Evolutionary conservation across 2,888 invertebrate genomes (phyloP), one percentile per base, ranked within the genome.

Genomic region (Spicauda simplicius): DNA sequence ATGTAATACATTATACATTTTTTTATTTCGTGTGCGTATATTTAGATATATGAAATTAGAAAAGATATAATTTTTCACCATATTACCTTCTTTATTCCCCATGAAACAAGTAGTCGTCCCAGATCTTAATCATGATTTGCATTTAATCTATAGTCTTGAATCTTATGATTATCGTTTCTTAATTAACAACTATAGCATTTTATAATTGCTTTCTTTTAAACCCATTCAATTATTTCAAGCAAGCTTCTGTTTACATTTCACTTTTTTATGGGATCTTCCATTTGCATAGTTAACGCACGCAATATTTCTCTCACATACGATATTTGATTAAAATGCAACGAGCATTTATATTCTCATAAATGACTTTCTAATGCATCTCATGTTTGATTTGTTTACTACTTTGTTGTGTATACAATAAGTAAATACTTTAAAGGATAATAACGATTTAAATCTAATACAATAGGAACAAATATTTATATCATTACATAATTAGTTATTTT

Each of bases 301-400:
- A 48, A 48, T 16, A 16, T 8, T 14, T 48, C 16, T 48, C n/a
- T 48, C 48, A 48, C 48, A 48, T 48, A 48, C 7, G 16, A 48
- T 48, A 48, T 48, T 48, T n/a, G 14, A 53, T 61, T 33, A 33
- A 18, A 52, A 62, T 53, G 62, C 62, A 62, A 54, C 53, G n/a
- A 18, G 62, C 54, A 53, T 62, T 54, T 19, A 53, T 54, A 45
- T 62, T 62, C 62, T 20, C n/a, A 45, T 54, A 55, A 41, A 62
- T 41, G 41, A 41, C 20, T 16, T 53, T 48, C 48, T 48, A 48
- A 48, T 48, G 33, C 41, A 52, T 62, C 54, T 62, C 54, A 62
- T 54, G 54, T 62, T 50, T 60, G 10, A 58, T 41, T 37, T 48
- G 59, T 48, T 19, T 48, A 41, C 19, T 20, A 60, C 48, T 60